Evolutionary conservation across 2,797 vertebrate species (phyloP), one percentile per base, ranked within the genome.

Genomic region (Hyperoplus immaculatus): DNA sequence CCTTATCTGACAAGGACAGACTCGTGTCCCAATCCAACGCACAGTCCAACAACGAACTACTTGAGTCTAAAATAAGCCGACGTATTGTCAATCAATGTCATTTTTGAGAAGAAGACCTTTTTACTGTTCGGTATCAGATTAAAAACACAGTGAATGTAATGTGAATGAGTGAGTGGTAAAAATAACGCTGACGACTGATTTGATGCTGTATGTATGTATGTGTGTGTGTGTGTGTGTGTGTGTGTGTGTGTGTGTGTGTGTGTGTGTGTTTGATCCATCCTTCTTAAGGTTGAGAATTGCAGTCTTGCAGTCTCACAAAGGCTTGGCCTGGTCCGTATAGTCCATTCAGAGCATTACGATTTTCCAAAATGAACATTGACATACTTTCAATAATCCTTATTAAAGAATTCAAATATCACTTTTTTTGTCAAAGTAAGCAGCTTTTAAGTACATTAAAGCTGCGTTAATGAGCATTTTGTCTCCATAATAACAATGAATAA

Each of bases 11-110:
- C 54, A 54, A 63, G 53, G 60, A 78, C 51, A 36, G 57, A 62
- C 57, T 29, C 50, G 50, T 4, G 0, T 69, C 53, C 8, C 63
- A 18, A 5, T 39, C 66, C 0, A 66, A 54, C 49, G 59, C 57
- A 65, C 47, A 43, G 67, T 64, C 46, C 73, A 58, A 50, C 63
- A 58, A 60, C 67, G 29, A 77, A 69, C 69, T 83, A 84, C 87
- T 86, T 90, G 81, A 82, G 87, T 86, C 51, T 47, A 55, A 73
- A 78, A 68, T 36, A 66, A 54, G 59, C 82, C 16, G 2, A 80
- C 18, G 80, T 61, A 53, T 78, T 67, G 64, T 73, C 70, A 79
- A 59, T 87, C 81, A 78, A 57, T 29, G 29, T 29, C 29, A 29
- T 29, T 74, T 82, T 57, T 76, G 72, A 66, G 67, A 70, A 72